Base-by-base conservation (phyloP, 2,888 invertebrate species). In the Drosophila cognata region DNA sequence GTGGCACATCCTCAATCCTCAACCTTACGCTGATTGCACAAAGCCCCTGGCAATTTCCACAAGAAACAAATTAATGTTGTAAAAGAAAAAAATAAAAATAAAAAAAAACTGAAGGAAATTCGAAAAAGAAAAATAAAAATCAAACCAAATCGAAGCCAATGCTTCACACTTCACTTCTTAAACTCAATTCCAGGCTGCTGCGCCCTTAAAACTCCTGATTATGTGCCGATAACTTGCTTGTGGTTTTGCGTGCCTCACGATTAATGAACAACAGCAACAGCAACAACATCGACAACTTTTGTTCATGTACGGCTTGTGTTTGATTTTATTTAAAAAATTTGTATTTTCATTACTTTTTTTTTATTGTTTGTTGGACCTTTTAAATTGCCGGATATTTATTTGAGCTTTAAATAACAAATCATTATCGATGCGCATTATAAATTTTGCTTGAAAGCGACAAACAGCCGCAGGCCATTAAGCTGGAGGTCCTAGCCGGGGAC, bases 401-500 rank as follows among this genome's bases (percentile, higher is more conserved):
- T 81, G 75, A 60, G 79, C 87, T 76, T 84, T 82, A 82, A 84
- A 87, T 84, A 87, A 84, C 76, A 88, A 87, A 87, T 87, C 88
- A 89, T 87, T 87, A 84, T 84, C 84, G 89, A 87, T 89, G 79
- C 77, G 88, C 84, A 87, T 79, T 84, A 87, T 84, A 84, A 70
- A 81, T 87, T 79, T 75, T 36, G 41, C 25, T 61, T 48, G 43
- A 61, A 59, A 38, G 38, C 55, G 21, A 50, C 28, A 48, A 51
- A 53, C 51, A 57, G 65, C 81, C 74, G 50, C 60, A 66, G 60
- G 78, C 65, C 38, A 56, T 62, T 71, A 56, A 41, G 58, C 59
- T 41, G 51, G 8, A 16, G 35, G 41, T 28, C 35, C 46, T n/a
- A 6, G 28, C 16, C 55, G 13, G 13, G 60, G 61, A 62, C 53